These are phyloP conservation scores for Cebus imitator DNA, from an alignment of 2,113 vertebrate species.

Conservation along the genomic window DNA sequence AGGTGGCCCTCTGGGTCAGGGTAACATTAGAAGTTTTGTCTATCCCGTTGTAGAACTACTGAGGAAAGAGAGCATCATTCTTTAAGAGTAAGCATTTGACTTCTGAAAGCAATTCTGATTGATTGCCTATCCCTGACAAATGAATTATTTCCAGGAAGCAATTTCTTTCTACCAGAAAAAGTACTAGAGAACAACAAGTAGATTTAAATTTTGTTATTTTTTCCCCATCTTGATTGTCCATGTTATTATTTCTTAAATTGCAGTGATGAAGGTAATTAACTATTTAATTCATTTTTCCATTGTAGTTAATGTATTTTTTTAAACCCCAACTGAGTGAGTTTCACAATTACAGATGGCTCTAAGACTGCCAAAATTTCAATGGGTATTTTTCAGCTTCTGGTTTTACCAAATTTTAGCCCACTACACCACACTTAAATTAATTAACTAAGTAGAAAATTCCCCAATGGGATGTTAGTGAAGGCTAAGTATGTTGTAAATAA, in stretches of 20 bases:
- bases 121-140: neutral
- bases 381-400: constrained; percentile 56
- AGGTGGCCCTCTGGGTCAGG: neutral
- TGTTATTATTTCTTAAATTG: constrained; percentile 30
- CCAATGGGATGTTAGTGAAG: constrained; percentile 65
- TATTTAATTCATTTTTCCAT: neutral
- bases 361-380: neutral
- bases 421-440: constrained; percentile 72
- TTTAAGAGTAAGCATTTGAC: constrained; percentile 15
- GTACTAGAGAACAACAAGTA: neutral
- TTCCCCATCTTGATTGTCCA: neutral
- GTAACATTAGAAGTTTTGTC: neutral
- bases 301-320: neutral
- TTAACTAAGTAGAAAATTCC: constrained; percentile 78
- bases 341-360: neutral
- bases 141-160: neutral
- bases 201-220: constrained; percentile 41
- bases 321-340: neutral
- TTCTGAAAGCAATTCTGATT: constrained; percentile 50
- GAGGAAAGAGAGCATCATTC: neutral
- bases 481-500: constrained; percentile 82
- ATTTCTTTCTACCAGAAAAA: constrained; percentile 12
- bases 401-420: constrained; percentile 59
- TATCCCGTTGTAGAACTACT: neutral
- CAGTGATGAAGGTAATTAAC: constrained; percentile 11